Conservation (phyloP, 2,888 invertebrate genomes). For the Cyrtodaria siliqua region DNA sequence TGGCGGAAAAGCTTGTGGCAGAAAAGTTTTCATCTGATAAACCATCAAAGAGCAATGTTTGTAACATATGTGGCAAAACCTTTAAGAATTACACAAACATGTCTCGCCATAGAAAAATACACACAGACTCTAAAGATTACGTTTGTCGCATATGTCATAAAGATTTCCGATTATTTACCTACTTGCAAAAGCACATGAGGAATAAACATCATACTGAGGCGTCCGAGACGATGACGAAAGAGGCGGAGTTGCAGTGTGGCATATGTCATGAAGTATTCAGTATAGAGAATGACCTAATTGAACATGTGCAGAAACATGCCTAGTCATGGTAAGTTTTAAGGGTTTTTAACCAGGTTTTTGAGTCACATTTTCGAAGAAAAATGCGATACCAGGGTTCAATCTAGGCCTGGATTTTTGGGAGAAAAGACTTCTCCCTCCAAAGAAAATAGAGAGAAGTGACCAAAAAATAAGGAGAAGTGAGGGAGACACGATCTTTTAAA, state of each 20-base stretch:
- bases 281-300: too few relatives aligned
- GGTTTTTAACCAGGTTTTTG: too few relatives aligned
- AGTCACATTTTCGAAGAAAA: too few relatives aligned
- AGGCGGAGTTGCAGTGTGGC: neutral
- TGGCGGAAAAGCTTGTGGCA: slow-evolving; percentile 46
- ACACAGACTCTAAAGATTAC: slow-evolving; percentile 6
- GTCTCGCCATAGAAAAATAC: slow-evolving; percentile 44
- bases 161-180: slow-evolving; percentile 25
- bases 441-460: too few relatives aligned
- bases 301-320: too few relatives aligned
- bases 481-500: too few relatives aligned
- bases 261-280: neutral
- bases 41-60: slow-evolving; percentile 14
- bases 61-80: slow-evolving; percentile 55
- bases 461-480: too few relatives aligned
- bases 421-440: too few relatives aligned
- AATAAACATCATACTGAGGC: slow-evolving; percentile 31
- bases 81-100: slow-evolving; percentile 35
- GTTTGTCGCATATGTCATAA: slow-evolving; percentile 52
- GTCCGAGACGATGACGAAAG: neutral
- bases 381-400: too few relatives aligned
- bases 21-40: slow-evolving; percentile 22
- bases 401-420: too few relatives aligned
- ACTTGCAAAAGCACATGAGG: slow-evolving; percentile 37
- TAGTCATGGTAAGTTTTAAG: too few relatives aligned